Base-by-base conservation (phyloP, 2,113 vertebrate genomes). In the Callionymus lyra region DNA sequence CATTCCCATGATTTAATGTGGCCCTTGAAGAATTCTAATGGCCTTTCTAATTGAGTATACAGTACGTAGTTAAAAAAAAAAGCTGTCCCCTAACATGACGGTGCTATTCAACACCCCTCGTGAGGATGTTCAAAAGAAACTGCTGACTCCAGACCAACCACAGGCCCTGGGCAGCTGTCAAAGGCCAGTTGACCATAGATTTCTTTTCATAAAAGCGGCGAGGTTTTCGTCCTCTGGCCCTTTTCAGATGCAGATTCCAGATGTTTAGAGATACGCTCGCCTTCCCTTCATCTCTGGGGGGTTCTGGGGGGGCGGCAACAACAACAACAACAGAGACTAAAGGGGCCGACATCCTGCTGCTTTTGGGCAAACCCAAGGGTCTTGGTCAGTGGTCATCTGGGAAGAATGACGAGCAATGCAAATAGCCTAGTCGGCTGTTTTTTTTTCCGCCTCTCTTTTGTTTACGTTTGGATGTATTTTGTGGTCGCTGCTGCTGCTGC, bases 351-450 rank as follows among this genome's bases (percentile, higher is more conserved):
- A 53, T 73, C 76, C 77, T 77, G 52, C 48, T 52, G 62, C 72
- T 70, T n/a, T n/a, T 53, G 14, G 45, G 59, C 74, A 50, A 58
- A 62, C 63, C 71, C 56, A 56, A 70, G 49, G 60, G 61, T 48
- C 45, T 48, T 44, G 39, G 70, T 66, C 71, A 59, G 69, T 41
- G 45, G 54, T 74, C 56, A 34, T 70, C 56, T 48, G 43, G 60
- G 44, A 61, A 78, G 76, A 73, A 58, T 65, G 69, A 80, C 64
- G 74, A 81, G 59, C 64, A 71, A 59, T 65, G 72, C 80, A 81
- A 86, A 88, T 74, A 66, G 70, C 80, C 47, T 56, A 47, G 59
- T 74, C 70, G 80, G 80, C 86, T 87, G 76, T 84, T 84, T 77
- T 59, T 44, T n/a, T n/a, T 27, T 27, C 3, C 68, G 74, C 54